Base-by-base conservation (phyloP, 92 coral and sea anemone species). In the Pocillopora grandis region DNA sequence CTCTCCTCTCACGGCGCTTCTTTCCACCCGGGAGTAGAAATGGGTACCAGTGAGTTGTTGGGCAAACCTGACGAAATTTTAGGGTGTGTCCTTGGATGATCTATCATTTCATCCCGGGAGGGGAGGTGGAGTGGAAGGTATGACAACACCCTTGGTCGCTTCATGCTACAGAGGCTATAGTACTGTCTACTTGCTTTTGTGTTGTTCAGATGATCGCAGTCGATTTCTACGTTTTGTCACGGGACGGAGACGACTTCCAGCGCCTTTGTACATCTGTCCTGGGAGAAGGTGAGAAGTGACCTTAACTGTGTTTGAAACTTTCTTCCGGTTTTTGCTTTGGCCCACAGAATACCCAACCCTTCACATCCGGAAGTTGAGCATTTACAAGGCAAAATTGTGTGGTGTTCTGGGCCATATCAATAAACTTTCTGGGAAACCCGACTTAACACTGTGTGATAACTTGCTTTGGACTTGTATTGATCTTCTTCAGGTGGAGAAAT, bases 181-280 rank as follows among this genome's bases (percentile, higher is more conserved):
- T 7, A 42, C 4, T 42, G 5, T 42, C 0, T 42, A 42, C 52
- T 42, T 42, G 52, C 52, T 42, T 42, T 35, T 74, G 1, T 57
- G 7, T 75, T 49, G 5, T 56, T 19, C 78, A 94, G 98, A 96
- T 88, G 99, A 96, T 83, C 99, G 99, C 9, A 96, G 99, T 87
- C 96, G 99, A 19, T 96, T 96, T 90, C 82, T 96, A 69, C 98
- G 99, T 37, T 96, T 96, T 73, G 99, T 96, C 85, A 92, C 99
- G 16, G 99, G 99, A 76, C 89, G 99, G 60, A 92, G 99, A 59
- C 87, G 99, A 20, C 93, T 96, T 31, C 99, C 99, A 4, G 99
- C 99, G 18, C 95, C 94, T 15, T 80, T 96, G 82, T 92, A 83
- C 76, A 87, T 96, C 64, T 96, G 95, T 68, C 96, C 98, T 16